Conservation (phyloP, 1,140 invertebrate species). For the Heliconius melpomene region DNA sequence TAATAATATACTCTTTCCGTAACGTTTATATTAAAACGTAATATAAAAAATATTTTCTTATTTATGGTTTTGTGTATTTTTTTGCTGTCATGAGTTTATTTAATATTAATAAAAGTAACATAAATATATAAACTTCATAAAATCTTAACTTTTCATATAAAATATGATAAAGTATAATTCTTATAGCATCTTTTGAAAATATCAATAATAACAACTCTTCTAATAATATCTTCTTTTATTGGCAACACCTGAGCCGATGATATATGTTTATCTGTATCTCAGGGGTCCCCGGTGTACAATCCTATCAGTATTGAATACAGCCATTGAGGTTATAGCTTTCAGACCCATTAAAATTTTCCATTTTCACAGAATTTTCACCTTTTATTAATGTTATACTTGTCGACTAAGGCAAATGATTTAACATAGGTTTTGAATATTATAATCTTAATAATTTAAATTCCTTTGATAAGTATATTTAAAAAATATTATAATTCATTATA, state of each 20-base stretch:
- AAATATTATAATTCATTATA: neutral
- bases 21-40: no score
- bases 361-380: slow-evolving; percentile 35
- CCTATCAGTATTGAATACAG: slow-evolving; percentile 29
- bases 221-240: slow-evolving; percentile 13
- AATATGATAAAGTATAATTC: neutral
- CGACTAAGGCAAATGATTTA: neutral
- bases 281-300: slow-evolving; percentile 30
- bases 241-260: slow-evolving; percentile 35
- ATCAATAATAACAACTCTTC: neutral
- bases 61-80: no score
- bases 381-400: slow-evolving; percentile 29
- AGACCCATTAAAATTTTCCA: slow-evolving; percentile 36
- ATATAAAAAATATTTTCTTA: no score
- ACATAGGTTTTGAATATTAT: neutral
- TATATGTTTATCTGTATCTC: slow-evolving; percentile 22
- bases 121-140: no score
- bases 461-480: no score
- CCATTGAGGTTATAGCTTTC: slow-evolving; percentile 37
- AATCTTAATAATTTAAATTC: neutral
- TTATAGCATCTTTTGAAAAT: neutral
- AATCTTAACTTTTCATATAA: neutral
- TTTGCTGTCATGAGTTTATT: no score
- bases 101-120: no score
- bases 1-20: no score